phyloP scores from a whole-genome alignment of 2,113 vertebrate species.

The Perca schrenkii region DNA sequence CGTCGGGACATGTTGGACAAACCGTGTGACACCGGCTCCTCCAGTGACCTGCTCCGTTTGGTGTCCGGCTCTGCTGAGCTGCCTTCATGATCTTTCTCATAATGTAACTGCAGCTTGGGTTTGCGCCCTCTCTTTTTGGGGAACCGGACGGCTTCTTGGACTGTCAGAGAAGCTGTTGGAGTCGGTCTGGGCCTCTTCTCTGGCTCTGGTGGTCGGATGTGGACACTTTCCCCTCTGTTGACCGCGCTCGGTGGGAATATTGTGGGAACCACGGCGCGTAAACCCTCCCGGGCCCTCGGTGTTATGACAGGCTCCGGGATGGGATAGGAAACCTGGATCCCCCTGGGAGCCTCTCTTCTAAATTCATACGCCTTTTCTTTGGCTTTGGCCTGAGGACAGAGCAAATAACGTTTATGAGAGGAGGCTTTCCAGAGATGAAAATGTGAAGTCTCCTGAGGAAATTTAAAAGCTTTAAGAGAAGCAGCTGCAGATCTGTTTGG shows the following conservation, averaged over 20 bases:
- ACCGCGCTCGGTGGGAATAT: slow-evolving; percentile 86
- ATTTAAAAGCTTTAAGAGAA: slow-evolving; percentile 32
- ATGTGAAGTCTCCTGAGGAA: neutral
- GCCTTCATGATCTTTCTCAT: slow-evolving; percentile 74
- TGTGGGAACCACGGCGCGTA: slow-evolving; percentile 91
- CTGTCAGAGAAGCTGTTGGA: slow-evolving; percentile 2
- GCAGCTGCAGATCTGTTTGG: slow-evolving; percentile 22
- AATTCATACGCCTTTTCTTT: slow-evolving; percentile 95
- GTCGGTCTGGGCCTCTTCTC: slow-evolving; percentile 69
- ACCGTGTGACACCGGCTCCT: slow-evolving; percentile 83
- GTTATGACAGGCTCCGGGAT: slow-evolving; percentile 91
- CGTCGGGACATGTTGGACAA: slow-evolving; percentile 56
- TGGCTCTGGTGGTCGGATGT: slow-evolving; percentile 60
- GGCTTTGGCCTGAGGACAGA: slow-evolving; percentile 86
- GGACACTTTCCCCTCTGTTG: slow-evolving; percentile 87
- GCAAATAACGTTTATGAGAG: slow-evolving; percentile 7
- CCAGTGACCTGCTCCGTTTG: slow-evolving; percentile 78
- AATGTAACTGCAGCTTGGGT: slow-evolving; percentile 83
- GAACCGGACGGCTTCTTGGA: slow-evolving; percentile 55
- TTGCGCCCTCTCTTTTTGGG: slow-evolving; percentile 93
- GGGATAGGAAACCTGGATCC: slow-evolving; percentile 90
- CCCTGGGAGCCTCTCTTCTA: slow-evolving; percentile 89
- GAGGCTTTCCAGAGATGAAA: slow-evolving; percentile 1
- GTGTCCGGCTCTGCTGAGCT: slow-evolving; percentile 73
- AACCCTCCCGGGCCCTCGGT: slow-evolving; percentile 93